A percentile compares a stretch with the other conserved stretches of the same genome.
phyloP scores from a whole-genome alignment of 2,113 vertebrate genomes.

The Ictalurus punctatus region DNA sequence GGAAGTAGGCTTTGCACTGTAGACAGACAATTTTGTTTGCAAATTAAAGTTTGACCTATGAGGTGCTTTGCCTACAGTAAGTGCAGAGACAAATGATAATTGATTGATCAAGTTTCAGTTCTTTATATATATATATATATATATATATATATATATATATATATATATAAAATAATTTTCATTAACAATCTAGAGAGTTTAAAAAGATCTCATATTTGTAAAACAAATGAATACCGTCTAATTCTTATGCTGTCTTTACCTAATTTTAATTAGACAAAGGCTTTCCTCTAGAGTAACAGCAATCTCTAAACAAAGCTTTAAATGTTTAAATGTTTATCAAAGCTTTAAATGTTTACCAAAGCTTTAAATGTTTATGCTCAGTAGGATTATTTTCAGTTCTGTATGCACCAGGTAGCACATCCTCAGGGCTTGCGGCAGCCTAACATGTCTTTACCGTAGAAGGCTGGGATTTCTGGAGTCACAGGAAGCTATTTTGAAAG shows the following conservation, averaged over 20 bases:
- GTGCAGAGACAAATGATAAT: conserved; percentile 22
- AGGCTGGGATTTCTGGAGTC: conserved; percentile 1
- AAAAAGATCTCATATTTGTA: conserved; percentile 26
- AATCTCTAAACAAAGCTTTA: not conserved
- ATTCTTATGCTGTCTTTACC: conserved; percentile 5
- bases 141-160: not conserved
- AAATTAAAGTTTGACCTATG: conserved; percentile 44
- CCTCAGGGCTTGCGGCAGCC: not conserved
- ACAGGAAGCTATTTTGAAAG: conserved; percentile 47
- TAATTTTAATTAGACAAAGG: conserved; percentile 14
- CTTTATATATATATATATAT: not conserved
- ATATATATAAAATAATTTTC: not conserved
- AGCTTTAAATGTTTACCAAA: not conserved
- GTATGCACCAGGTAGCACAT: conserved; percentile 1
- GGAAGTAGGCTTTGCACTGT: conserved; percentile 59
- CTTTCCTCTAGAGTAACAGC: conserved; percentile 14
- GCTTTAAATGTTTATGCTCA: not conserved
- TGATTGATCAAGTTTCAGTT: conserved; percentile 27
- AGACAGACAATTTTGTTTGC: conserved; percentile 52
- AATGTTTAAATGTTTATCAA: not conserved
- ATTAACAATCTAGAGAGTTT: conserved; percentile 4
- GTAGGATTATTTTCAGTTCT: not conserved
- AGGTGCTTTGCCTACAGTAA: conserved; percentile 13
- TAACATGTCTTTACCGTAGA: not conserved
- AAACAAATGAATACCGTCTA: conserved; percentile 23